Evolutionary conservation across 2,888 invertebrate genomes (phyloP).

Genomic region (Melipona bicolor): DNA sequence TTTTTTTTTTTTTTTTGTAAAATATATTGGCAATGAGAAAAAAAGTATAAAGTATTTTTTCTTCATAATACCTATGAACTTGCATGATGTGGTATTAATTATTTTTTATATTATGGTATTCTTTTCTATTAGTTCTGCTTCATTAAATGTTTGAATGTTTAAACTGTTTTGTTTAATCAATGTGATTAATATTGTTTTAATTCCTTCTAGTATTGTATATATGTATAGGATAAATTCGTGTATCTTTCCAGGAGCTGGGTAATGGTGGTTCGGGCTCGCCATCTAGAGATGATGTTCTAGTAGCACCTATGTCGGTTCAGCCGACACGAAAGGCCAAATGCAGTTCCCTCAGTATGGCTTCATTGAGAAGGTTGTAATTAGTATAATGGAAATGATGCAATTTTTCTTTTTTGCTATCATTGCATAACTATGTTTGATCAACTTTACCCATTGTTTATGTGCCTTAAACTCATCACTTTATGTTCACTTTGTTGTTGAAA

Average conservation of each 20-base stretch:
- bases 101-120: not conserved
- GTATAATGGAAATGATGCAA: constrained; percentile 59
- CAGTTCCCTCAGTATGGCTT: constrained; percentile 88
- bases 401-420: constrained; percentile 55
- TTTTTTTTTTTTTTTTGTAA: constrained; percentile 44
- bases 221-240: constrained; percentile 39
- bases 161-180: constrained; percentile 16
- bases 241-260: constrained; percentile 88
- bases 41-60: constrained; percentile 48
- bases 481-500: constrained; percentile 36
- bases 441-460: constrained; percentile 50
- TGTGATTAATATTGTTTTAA: constrained; percentile 22
- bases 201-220: constrained; percentile 13
- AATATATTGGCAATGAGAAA: constrained; percentile 59
- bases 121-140: constrained; percentile 7
- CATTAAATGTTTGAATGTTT: constrained; percentile 20
- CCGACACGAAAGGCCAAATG: constrained; percentile 92
- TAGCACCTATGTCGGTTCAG: constrained; percentile 93
- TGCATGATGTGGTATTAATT: constrained; percentile 40
- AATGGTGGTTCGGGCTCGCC: constrained; percentile 86
- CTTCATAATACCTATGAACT: constrained; percentile 38
- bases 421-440: constrained; percentile 52
- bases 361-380: constrained; percentile 89
- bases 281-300: constrained; percentile 87
- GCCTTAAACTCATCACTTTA: constrained; percentile 46